Evolutionary conservation across 2,888 invertebrate species (phyloP).

Genomic region (Nomada fucata): DNA sequence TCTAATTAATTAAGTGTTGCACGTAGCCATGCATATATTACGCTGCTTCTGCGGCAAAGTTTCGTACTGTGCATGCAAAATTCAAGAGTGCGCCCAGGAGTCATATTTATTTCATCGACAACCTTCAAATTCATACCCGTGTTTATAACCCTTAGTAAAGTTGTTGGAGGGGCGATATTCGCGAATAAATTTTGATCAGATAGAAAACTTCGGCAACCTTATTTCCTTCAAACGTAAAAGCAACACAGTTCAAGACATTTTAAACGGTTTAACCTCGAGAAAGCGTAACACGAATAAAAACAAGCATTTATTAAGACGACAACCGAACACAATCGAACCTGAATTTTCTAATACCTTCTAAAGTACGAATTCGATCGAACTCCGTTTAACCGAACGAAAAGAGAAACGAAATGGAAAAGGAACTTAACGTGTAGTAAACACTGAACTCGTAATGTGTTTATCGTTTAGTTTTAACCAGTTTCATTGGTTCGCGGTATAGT

Average conservation of each 20-base stretch:
- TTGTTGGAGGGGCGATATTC: neutral
- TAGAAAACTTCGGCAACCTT: too few species aligned
- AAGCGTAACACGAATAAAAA: too few species aligned
- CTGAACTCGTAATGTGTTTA: too few species aligned
- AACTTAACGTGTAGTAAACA: too few species aligned
- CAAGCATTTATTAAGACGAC: too few species aligned
- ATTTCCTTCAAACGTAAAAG: too few species aligned
- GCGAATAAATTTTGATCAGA: too few species aligned
- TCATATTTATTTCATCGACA: slow-evolving; percentile 38
- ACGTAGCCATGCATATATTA: slow-evolving; percentile 28
- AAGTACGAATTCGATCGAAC: neutral
- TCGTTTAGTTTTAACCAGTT: neutral
- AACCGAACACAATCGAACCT: neutral
- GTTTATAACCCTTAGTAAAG: neutral
- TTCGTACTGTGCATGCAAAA: slow-evolving; percentile 17
- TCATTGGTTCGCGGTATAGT: neutral
- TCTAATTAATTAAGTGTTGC: slow-evolving; percentile 15
- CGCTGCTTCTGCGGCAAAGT: neutral
- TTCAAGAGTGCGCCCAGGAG: slow-evolving; percentile 5
- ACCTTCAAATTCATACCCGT: neutral
- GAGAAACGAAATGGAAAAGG: neutral
- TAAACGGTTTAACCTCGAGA: too few species aligned
- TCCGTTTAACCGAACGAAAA: neutral
- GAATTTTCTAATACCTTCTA: neutral
- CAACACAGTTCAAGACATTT: too few species aligned